Evolutionary conservation across 2,797 vertebrate genomes (phyloP).

Genomic region (Vipera latastei): DNA sequence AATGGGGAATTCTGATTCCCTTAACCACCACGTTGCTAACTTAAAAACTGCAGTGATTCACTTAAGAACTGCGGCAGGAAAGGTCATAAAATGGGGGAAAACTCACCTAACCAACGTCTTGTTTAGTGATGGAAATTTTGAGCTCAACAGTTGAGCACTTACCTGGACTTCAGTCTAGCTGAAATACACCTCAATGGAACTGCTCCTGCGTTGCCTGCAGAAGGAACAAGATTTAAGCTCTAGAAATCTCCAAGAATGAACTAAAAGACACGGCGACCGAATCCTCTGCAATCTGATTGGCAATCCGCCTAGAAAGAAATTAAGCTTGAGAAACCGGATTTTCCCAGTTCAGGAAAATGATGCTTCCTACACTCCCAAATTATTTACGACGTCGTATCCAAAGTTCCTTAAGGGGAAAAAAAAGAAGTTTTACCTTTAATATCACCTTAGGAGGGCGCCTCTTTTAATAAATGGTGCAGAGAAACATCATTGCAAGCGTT

Average conservation of each 20-base stretch:
- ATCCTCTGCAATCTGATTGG: neutral
- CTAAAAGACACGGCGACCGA: no score
- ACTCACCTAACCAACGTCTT: neutral
- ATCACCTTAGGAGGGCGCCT: slow-evolving; percentile 40
- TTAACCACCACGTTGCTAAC: neutral
- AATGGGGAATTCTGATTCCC: neutral
- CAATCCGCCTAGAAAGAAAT: neutral
- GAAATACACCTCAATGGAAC: neutral
- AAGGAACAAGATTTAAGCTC: neutral
- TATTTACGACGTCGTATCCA: neutral
- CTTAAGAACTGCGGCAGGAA: neutral
- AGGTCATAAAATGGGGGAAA: neutral
- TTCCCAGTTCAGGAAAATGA: neutral
- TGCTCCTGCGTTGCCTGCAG: neutral
- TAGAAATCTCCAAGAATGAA: neutral
- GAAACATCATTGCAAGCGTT: slow-evolving; percentile 18
- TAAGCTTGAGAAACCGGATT: no score
- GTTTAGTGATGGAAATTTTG: neutral
- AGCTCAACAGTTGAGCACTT: neutral
- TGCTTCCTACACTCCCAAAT: neutral
- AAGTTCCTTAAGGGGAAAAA: neutral
- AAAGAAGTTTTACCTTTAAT: neutral
- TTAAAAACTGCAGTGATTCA: neutral
- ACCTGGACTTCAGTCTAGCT: neutral
- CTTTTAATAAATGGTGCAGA: slow-evolving; percentile 42